Conservation (phyloP, 2,888 invertebrate genomes). For the Teleiodes luculella region DNA sequence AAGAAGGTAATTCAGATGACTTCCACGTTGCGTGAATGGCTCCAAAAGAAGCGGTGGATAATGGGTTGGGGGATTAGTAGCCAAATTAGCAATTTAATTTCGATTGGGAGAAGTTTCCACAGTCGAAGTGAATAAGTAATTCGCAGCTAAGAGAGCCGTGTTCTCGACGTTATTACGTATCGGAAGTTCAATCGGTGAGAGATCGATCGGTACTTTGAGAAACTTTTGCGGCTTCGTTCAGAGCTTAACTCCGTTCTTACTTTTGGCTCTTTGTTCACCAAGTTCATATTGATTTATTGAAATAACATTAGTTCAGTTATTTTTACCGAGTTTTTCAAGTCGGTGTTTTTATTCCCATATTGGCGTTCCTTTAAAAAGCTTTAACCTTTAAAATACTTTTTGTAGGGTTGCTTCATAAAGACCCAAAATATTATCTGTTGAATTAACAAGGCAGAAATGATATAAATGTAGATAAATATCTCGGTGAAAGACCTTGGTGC, state of each 20-base stretch:
- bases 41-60: constrained; percentile 47
- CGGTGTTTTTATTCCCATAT: background rate
- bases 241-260: constrained; percentile 5
- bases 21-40: constrained; percentile 15
- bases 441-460: constrained; percentile 15
- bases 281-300: no score
- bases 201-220: constrained; percentile 43
- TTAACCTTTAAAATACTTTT: background rate
- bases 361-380: constrained; percentile 11
- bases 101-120: constrained; percentile 53
- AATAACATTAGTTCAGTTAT: no score
- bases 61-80: constrained; percentile 53
- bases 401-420: background rate
- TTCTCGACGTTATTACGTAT: constrained; percentile 37
- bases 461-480: constrained; percentile 37
- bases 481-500: constrained; percentile 33
- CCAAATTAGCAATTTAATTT: constrained; percentile 67
- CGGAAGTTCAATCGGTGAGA: constrained; percentile 47
- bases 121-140: constrained; percentile 49
- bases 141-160: constrained; percentile 49
- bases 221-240: constrained; percentile 10
- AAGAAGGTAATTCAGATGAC: constrained; percentile 17
- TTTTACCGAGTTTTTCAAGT: background rate
- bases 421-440: background rate
- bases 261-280: constrained; percentile 21